Evolutionary conservation across 1,140 invertebrate species (phyloP), one percentile per base, ranked within the genome.

Genomic region (Homalodisca vitripennis): DNA sequence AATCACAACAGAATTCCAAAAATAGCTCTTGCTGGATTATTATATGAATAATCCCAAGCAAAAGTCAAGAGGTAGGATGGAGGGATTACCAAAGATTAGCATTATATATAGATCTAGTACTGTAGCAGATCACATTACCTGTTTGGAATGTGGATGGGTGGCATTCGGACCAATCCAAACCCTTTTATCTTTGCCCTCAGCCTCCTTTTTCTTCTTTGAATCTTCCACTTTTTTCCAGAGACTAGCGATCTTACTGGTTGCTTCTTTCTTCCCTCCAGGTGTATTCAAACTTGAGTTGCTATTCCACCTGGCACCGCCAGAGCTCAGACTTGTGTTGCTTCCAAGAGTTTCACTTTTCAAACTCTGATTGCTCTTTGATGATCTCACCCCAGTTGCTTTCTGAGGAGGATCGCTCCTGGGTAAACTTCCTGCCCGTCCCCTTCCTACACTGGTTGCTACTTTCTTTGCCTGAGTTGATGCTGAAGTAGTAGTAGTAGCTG

Each of bases 201-300:
- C 73, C 1, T 77, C 78, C 34, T 84, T 82, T 69, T 85, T 84
- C 65, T 83, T 87, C 53, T 87, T 88, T n/a, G 80, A 87, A 34
- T 92, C 88, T 75, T 93, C 91, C 1, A 91, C 89, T 74, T 87
- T 89, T 74, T 93, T 95, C 93, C 93, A 95, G 14, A 97, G 82
- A 75, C 85, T 91, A 0, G 93, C 92, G 47, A 96, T 94, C 78
- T 93, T 94, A 78, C 93, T 95, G 1, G 90, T 88, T 0, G 92
- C 87, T 71, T 92, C 89, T 75, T 89, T 89, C 14, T 87, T 82
- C 2, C 79, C 74, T 27, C 79, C 79, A 27, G 81, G 81, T 66
- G 34, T 68, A 72, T 87, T 85, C 67, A 90, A 80, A 76, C 86
- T 85, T 29, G 87, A 82, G 75, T 88, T 86, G 70, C 84, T 82